phyloP scores from a whole-genome alignment of 2,797 vertebrate species.

The Fringilla coelebs region DNA sequence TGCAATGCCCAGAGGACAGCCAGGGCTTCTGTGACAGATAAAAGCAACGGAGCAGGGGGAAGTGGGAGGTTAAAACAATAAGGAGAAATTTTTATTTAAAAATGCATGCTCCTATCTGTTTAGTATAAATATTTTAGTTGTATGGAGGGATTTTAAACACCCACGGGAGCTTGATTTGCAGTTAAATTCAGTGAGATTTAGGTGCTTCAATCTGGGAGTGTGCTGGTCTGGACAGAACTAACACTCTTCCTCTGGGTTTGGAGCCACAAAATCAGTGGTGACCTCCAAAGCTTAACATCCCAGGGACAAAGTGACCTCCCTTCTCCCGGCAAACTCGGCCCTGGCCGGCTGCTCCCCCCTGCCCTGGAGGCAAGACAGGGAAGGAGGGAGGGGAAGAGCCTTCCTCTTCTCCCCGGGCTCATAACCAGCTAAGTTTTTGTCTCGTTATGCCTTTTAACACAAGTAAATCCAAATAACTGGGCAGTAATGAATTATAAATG shows the following conservation, averaged over 20 bases:
- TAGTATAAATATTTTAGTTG: background rate
- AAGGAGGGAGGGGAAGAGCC: background rate
- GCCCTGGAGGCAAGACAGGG: background rate
- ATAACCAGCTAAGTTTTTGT: constrained; percentile 50
- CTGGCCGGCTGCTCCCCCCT: background rate
- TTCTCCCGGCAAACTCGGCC: background rate
- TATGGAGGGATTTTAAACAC: background rate
- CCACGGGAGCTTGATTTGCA: background rate
- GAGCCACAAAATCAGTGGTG: background rate
- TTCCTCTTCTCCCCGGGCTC: background rate
- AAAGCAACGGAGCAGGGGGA: rapidly evolving
- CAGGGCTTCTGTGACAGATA: background rate
- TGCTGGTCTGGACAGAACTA: background rate
- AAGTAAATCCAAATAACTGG: constrained; percentile 68
- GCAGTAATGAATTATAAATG: constrained; percentile 70
- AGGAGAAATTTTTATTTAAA: background rate
- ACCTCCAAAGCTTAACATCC: background rate
- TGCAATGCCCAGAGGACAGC: constrained; percentile 16
- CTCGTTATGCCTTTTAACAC: constrained; percentile 55
- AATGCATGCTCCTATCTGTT: background rate
- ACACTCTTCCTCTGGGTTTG: background rate
- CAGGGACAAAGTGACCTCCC: background rate
- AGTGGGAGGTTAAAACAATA: background rate
- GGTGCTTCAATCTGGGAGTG: background rate
- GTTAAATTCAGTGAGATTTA: background rate